A percentile compares a stretch with the other conserved stretches of the same genome.
Evolutionary conservation across 2,888 invertebrate species (phyloP).

Genomic region (Diarsia brunnea): DNA sequence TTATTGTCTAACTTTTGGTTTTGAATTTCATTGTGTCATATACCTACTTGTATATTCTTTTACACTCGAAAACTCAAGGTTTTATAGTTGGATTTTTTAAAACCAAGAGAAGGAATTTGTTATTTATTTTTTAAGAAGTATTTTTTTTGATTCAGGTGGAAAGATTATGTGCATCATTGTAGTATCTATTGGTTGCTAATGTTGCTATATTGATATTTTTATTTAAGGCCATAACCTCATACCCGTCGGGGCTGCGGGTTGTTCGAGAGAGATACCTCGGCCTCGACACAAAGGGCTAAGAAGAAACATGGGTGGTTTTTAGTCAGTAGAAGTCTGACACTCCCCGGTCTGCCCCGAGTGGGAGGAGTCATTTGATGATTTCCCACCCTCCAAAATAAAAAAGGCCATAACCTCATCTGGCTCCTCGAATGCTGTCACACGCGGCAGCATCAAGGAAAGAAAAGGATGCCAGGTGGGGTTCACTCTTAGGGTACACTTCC

Average conservation of each 20-base stretch:
- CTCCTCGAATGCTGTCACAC: neutral
- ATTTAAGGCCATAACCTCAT: too few species aligned
- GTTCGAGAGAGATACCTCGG: too few species aligned
- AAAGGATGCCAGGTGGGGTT: neutral
- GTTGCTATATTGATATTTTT: slow-evolving; percentile 41
- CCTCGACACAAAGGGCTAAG: too few species aligned
- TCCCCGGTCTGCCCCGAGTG: too few species aligned
- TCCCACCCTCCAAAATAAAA: too few species aligned
- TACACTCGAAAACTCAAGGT: slow-evolving; percentile 8
- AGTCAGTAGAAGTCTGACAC: too few species aligned
- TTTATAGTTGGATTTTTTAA: slow-evolving; percentile 50
- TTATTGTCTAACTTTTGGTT: slow-evolving; percentile 64
- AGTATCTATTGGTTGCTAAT: slow-evolving; percentile 37
- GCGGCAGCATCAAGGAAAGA: too few species aligned
- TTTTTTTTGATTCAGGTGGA: slow-evolving; percentile 49
- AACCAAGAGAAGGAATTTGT: slow-evolving; percentile 66
- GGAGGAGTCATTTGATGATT: too few species aligned
- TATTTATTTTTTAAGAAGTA: slow-evolving; percentile 70
- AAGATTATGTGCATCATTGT: slow-evolving; percentile 29
- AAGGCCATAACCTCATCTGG: neutral
- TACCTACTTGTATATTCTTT: slow-evolving; percentile 31
- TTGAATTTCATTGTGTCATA: slow-evolving; percentile 43
- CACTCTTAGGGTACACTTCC: neutral
- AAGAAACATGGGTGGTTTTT: too few species aligned
- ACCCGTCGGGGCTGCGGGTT: too few species aligned